These are phyloP conservation scores for Andrena praecox DNA, from an alignment of 2,888 invertebrate species.

Conservation along the genomic window DNA sequence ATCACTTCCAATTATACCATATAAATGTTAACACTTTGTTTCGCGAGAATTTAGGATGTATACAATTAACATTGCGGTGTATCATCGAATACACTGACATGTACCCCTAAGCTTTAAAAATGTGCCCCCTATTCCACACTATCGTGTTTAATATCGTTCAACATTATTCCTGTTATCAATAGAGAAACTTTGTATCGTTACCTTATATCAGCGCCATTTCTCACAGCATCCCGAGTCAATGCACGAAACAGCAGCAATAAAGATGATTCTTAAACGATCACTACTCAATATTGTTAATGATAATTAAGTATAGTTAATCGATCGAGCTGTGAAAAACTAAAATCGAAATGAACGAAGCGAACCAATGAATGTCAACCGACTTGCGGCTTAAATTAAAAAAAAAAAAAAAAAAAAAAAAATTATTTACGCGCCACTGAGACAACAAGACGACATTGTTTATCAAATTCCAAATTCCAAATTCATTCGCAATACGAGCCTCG, in stretches of 20 bases:
- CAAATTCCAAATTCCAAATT: background rate
- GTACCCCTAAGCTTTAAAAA: too few relatives aligned
- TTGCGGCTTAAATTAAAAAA: too few relatives aligned
- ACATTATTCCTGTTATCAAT: background rate
- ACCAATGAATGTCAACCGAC: background rate
- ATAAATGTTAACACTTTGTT: background rate
- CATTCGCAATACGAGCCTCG: background rate
- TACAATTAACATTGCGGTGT: too few relatives aligned
- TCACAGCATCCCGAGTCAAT: slow-evolving; percentile 73
- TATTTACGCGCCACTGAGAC: background rate
- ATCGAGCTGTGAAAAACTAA: slow-evolving; percentile 38
- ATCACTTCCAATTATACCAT: background rate
- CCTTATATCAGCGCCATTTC: slow-evolving; percentile 64
- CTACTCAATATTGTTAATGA: slow-evolving; percentile 61
- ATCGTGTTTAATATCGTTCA: background rate
- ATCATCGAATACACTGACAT: too few relatives aligned
- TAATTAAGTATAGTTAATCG: slow-evolving; percentile 54
- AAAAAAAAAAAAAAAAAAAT: background rate
- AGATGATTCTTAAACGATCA: slow-evolving; percentile 50
- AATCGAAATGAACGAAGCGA: slow-evolving; percentile 38
- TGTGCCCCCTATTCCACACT: too few relatives aligned
- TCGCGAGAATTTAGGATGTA: background rate
- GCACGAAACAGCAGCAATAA: slow-evolving; percentile 80
- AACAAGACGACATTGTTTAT: background rate
- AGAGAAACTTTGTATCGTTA: background rate